Evolutionary conservation across 2,797 vertebrate genomes (phyloP).

Genomic region (Pelodytes ibericus): DNA sequence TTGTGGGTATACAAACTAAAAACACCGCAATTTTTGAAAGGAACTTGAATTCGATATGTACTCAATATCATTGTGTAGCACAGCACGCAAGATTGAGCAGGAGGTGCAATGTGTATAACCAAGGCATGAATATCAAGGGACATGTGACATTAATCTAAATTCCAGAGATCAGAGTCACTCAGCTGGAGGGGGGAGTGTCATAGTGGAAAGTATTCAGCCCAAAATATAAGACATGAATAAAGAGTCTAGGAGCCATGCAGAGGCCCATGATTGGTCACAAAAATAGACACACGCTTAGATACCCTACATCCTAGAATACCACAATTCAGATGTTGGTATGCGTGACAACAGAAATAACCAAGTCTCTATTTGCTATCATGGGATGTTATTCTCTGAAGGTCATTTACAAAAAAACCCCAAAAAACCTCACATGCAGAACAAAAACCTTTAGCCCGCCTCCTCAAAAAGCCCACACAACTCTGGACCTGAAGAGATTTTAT

Average conservation of each 20-base stretch:
- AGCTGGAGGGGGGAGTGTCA: not conserved
- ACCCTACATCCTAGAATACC: not conserved
- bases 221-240: not conserved
- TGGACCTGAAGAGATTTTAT: too few relatives aligned
- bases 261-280: not conserved
- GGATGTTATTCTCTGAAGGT: too few relatives aligned
- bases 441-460: too few relatives aligned
- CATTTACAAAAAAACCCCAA: too few relatives aligned
- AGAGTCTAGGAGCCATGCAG: not conserved
- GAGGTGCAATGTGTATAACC: conserved; percentile 12
- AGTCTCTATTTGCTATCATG: too few relatives aligned
- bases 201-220: not conserved
- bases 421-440: too few relatives aligned
- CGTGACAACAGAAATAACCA: not conserved
- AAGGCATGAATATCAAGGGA: conserved; percentile 29
- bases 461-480: too few relatives aligned
- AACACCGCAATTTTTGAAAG: too few relatives aligned
- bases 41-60: too few relatives aligned
- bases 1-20: too few relatives aligned
- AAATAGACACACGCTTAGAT: not conserved
- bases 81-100: conserved; percentile 19
- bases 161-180: conserved; percentile 40
- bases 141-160: conserved; percentile 46
- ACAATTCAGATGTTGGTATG: not conserved
- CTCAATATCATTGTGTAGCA: not conserved